Evolutionary conservation across 2,113 vertebrate species (phyloP), one percentile per base, ranked within the genome.

Genomic region (Myrmecobius fasciatus): DNA sequence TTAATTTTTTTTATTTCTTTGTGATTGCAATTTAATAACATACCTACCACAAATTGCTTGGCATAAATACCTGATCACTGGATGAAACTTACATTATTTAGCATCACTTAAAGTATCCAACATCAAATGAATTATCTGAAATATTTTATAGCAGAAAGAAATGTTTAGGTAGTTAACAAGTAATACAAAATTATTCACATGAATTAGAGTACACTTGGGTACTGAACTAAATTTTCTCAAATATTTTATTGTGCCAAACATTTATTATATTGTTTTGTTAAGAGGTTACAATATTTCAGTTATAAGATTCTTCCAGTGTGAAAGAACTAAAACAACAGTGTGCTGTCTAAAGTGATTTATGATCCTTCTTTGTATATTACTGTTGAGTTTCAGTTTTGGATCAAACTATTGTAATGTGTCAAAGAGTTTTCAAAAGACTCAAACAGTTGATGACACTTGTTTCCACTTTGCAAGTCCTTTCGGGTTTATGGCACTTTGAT

Each of bases 301-400:
- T 97, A 97, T 93, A 98, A 95, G 96, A 97, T 97, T 97, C 94
- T 95, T 96, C 94, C 92, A 98, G 46, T 97, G 83, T 95, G 90
- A 95, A 96, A 97, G 93, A 98, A 95, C 93, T 94, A 97, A 95
- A 97, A 96, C 90, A 96, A 93, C 48, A 97, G 96, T 96, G 94
- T 0, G 1, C 97, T 98, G 98, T 98, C 98, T 96, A 96, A 98
- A 98, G 98, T 98, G 98, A 99, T 99, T 98, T 98, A 98, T 98
- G 98, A 96, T 98, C 98, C 98, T 98, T 96, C 98, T 98, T 94
- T 67, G 31, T 98, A 98, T 95, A 97, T 97, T 97, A 98, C 98
- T 98, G 97, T 97, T 97, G 96, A 97, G 96, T 98, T 98, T 98
- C 97, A 98, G 97, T 98, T 96, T 96, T 97, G 98, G 98, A 98